Evolutionary conservation across 2,113 vertebrate genomes (phyloP), one percentile per base, ranked within the genome.

Genomic region (Cephalopterus ornatus): DNA sequence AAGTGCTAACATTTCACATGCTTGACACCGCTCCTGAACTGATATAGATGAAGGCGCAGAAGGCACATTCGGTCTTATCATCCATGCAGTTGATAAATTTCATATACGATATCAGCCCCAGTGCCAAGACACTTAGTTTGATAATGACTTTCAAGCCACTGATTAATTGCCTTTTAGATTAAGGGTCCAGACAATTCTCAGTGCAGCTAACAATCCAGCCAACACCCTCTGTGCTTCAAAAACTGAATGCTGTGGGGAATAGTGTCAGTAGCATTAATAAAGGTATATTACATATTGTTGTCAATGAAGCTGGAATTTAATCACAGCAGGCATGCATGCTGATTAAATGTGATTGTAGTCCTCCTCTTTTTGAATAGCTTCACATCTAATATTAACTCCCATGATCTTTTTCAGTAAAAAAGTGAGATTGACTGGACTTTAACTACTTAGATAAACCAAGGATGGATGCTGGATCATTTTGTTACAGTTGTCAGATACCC

Each of bases 71-170:
- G 2, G 1, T 65, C 16, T 82, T 74, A 66, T 27, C 15, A n/a
- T 13, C 7, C 5, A 33, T n/a, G 17, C 14, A 78, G 30, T 20
- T 77, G 44, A 68, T 61, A 72, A 67, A 84, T 28, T 30, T 68
- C 84, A 72, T 56, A 30, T 12, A 81, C 0, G 0, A 1, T 61
- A 73, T 23, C 41, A 50, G 12, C 11, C 5, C 6, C 12, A 77
- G 26, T 56, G 33, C 15, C 30, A 76, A 73, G 24, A n/a, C 14
- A 72, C 35, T 89, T 67, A 27, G 12, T 68, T 82, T 75, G 27
- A 76, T 71, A 89, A 62, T 68, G 68, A 32, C 15, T 90, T 95
- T 74, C 37, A 77, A 90, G 21, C 3, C 14, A 49, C 27, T 42
- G 28, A 55, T 41, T 72, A 42, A 12, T 37, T 61, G 4, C 12